Conservation (phyloP, 1,140 invertebrate genomes). For the Nixonia krombeini region DNA sequence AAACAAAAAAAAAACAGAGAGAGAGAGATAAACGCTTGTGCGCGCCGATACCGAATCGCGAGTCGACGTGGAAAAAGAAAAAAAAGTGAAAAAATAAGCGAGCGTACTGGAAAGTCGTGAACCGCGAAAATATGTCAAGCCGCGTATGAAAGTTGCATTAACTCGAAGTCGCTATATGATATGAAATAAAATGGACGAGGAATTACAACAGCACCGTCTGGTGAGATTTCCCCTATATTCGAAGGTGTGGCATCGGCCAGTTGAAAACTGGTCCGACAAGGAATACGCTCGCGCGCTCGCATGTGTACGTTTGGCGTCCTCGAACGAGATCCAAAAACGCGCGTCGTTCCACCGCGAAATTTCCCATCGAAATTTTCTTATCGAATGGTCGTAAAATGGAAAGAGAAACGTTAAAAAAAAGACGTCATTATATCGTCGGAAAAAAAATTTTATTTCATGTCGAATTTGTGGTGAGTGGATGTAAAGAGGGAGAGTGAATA, state of each 20-base stretch:
- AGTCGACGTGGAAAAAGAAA: neutral
- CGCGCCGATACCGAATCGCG: no score
- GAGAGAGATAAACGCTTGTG: neutral
- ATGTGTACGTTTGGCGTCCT: slow-evolving; percentile 21
- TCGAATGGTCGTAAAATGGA: neutral
- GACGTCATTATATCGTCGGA: no score
- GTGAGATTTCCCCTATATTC: slow-evolving; percentile 25
- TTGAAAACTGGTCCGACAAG: slow-evolving; percentile 56
- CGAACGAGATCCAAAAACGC: slow-evolving; percentile 44
- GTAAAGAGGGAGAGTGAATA: no score
- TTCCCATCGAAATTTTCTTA: slow-evolving; percentile 4
- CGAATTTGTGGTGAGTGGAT: no score
- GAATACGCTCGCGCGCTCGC: slow-evolving; percentile 16
- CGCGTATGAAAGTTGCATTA: slow-evolving; percentile 18
- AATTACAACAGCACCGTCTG: slow-evolving; percentile 19
- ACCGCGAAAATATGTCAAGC: slow-evolving; percentile 14
- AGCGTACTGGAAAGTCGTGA: slow-evolving; percentile 10
- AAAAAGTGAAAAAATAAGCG: no score
- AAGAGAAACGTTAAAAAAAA: neutral
- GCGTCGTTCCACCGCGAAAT: no score
- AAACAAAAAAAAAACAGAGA: neutral
- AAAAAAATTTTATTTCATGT: no score
- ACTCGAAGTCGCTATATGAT: slow-evolving; percentile 1
- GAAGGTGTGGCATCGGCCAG: slow-evolving; percentile 35
- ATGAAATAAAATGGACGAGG: slow-evolving; percentile 18